Conservation (phyloP, 92 coral and sea anemone species). For the Actinostola sp. region DNA sequence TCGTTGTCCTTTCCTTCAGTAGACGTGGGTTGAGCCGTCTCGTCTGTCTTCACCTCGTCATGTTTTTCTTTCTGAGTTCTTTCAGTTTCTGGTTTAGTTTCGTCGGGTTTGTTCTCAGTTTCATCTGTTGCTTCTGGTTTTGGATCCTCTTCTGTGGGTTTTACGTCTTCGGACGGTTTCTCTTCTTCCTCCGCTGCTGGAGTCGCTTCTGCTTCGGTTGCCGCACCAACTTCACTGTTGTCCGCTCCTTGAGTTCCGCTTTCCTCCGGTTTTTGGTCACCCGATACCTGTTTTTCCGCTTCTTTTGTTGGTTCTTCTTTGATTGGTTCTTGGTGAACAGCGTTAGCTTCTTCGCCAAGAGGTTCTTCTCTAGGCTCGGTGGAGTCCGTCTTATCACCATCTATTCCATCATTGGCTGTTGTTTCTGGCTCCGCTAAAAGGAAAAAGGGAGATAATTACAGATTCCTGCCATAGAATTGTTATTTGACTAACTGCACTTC, state of each 20-base stretch:
- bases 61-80: constrained; percentile 2
- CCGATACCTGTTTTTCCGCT: constrained; percentile 3
- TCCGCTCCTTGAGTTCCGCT: constrained; percentile 15
- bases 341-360: constrained; percentile 80
- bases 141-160: constrained; percentile 26
- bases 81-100: constrained; percentile 11
- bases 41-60: constrained; percentile 35
- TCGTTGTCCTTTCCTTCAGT: constrained; percentile 19
- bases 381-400: constrained; percentile 40
- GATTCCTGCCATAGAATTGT: too few species aligned
- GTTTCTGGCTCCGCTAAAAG: constrained; percentile 24
- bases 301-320: constrained; percentile 30
- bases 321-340: constrained; percentile 55
- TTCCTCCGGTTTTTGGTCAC: constrained; percentile 21
- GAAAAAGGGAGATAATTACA: background rate
- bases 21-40: constrained; percentile 10
- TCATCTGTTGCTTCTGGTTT: constrained; percentile 35
- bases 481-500: too few species aligned
- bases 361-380: constrained; percentile 84
- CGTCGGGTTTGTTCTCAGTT: constrained; percentile 15
- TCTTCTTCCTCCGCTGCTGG: constrained; percentile 35
- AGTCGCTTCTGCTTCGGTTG: constrained; percentile 8
- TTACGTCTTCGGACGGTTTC: constrained; percentile 35
- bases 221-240: background rate
- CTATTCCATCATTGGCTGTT: constrained; percentile 5